Base-by-base conservation (phyloP, 2,888 invertebrate species). In the Tipula lateralis region DNA sequence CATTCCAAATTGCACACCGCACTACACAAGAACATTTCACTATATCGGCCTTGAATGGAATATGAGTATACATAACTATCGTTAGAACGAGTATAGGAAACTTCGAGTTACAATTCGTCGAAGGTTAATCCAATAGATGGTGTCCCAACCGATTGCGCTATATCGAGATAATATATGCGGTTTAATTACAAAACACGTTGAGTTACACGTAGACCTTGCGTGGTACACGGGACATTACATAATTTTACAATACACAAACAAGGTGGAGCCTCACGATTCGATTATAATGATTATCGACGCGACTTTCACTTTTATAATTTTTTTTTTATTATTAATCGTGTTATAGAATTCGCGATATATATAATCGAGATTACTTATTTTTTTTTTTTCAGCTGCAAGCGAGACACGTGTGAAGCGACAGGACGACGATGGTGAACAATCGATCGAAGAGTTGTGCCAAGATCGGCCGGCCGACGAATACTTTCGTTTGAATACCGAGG, bases 391-490 rank as follows among this genome's bases (percentile, higher is more conserved):
- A 92, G 93, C 90, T 85, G 91, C 90, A 87, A 91, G 92, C 86
- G 90, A 90, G 85, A 87, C 88, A 84, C 90, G 93, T 87, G 91
- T 92, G 85, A 93, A 92, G 87, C 92, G 94, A 81, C 96, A 96
- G 90, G 94, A 95, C 0, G 95, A 95, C 32, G 95, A 95, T n/a
- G 91, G 89, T 29, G 92, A 91, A 39, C 94, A 94, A 2, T 94
- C 91, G 86, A 91, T 96, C 2, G 97, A 97, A 88, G 95, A 96
- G 90, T 92, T 96, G 84, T 97, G 97, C 90, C 94, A 95, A 87
- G 95, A 96, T 88, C 93, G 97, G 87, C 96, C 97, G 2, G 96
- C 95, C 19, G 97, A 97, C 88, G 97, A 97, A 91, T 97, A 97
- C 91, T 97, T 97, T 92, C 93, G 97, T 87, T 92, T 97, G 87